Percentiles rank a stretch among this genome's conserved stretches.
Evolutionary conservation across 2,113 vertebrate genomes (phyloP).

Genomic region (Eonycteris spelaea): DNA sequence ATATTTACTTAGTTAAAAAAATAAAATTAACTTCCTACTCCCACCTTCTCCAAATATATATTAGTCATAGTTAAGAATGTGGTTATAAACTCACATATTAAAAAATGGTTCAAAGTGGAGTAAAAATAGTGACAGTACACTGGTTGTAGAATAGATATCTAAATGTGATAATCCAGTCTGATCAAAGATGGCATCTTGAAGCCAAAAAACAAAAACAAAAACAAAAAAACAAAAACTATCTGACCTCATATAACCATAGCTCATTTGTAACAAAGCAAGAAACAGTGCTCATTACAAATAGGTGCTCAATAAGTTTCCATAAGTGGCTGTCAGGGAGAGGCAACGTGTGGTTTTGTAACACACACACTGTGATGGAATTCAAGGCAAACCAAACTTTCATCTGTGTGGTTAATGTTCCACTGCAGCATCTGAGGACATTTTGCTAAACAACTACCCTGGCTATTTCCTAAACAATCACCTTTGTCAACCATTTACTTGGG

Average conservation of each 20-base stretch:
- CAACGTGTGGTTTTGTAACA: neutral
- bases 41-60: neutral
- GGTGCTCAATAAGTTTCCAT: neutral
- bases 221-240: too few relatives aligned
- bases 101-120: neutral
- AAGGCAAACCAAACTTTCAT: neutral
- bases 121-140: too few relatives aligned
- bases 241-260: neutral
- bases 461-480: neutral
- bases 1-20: neutral
- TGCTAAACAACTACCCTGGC: neutral
- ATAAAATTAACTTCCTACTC: neutral
- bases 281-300: neutral
- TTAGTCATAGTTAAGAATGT: neutral
- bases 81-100: neutral
- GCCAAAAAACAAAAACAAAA: neutral
- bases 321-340: neutral
- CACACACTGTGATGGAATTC: neutral
- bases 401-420: neutral
- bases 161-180: neutral
- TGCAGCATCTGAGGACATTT: neutral
- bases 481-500: conserved; percentile 1
- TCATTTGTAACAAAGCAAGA: neutral
- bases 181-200: neutral
- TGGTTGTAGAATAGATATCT: neutral